Evolutionary conservation across 2,113 vertebrate species (phyloP), one percentile per base, ranked within the genome.

Genomic region (Ameiurus melas): DNA sequence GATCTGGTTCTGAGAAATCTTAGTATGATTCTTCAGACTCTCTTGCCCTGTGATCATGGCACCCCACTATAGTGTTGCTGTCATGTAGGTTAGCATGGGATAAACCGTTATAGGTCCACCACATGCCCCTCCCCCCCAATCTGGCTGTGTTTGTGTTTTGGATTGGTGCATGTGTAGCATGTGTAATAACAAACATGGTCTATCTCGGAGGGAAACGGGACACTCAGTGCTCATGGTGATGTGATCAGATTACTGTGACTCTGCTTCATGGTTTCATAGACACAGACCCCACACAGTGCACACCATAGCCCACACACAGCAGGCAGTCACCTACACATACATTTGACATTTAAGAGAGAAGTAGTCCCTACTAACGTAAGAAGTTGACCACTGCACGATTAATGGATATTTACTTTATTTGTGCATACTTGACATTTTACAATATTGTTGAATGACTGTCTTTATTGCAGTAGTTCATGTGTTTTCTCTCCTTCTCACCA

Each of bases 401-500:
- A 86, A 75, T 77, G 22, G 16, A 77, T 73, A 30, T 78, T 47
- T 6, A 39, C 71, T 60, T 78, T 85, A 85, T 85, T 85, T 85
- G 30, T 85, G 22, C 20, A 33, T 43, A 75, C 6, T 80, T 77
- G 16, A 68, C 57, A n/a, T 14, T 80, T 66, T 20, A 79, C 39
- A 68, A 47, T 39, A 70, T 9, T 83, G 20, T 22, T 83, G 19
- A 36, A 36, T 39, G 36, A 82, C 33, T 33, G 27, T 33, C 47
- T 68, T 3, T 25, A 0, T 85, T 51, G 17, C 20, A n/a, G 9
- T 30, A 33, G 20, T 16, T 71, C 57, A n/a, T 2, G 57, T 89
- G 43, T 85, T 33, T 62, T 88, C 43, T 19, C 82, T 87, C 51
- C 55, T 86, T 70, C 89, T 88, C 51, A 88, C 89, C 94, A 99